Evolutionary conservation across 1,140 invertebrate species (phyloP).

Genomic region (Aporrectodea caliginosa): DNA sequence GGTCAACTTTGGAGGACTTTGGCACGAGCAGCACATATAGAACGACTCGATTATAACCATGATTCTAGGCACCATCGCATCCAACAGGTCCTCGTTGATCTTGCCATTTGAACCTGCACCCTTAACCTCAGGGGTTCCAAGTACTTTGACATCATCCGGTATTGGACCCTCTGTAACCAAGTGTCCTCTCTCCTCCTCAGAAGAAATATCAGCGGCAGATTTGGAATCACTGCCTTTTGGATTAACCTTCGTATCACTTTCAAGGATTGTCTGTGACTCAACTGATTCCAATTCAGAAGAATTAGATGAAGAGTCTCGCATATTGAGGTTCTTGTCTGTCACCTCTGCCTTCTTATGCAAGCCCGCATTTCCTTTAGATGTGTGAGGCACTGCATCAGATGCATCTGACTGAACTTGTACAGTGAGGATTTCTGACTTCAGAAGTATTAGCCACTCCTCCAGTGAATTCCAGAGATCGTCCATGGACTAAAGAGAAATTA

Average conservation of each 20-base stretch:
- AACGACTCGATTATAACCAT: constrained; percentile 47
- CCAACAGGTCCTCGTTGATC: constrained; percentile 36
- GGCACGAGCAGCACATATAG: constrained; percentile 43
- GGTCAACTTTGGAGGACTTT: constrained; percentile 34
- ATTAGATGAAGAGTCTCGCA: background rate
- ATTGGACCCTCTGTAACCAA: background rate
- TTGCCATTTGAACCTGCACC: background rate
- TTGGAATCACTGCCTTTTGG: too few species aligned
- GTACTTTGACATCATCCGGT: background rate
- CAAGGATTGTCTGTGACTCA: background rate
- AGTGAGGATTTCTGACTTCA: constrained; percentile 38
- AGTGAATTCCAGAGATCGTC: constrained; percentile 44
- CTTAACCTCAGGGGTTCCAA: background rate
- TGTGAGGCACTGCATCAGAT: too few species aligned
- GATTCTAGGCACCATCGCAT: constrained; percentile 41
- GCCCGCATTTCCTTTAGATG: too few species aligned
- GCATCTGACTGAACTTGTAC: background rate
- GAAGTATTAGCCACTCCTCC: constrained; percentile 44
- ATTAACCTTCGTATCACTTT: background rate
- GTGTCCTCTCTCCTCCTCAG: too few species aligned
- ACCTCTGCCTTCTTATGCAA: background rate
- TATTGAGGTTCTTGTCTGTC: background rate
- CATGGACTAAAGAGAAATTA: constrained; percentile 38
- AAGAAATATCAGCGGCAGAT: too few species aligned
- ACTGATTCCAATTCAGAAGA: background rate